These are phyloP conservation scores for Epizoanthus ramosus DNA, from an alignment of 92 coral and sea anemone species.

Conservation along the genomic window DNA sequence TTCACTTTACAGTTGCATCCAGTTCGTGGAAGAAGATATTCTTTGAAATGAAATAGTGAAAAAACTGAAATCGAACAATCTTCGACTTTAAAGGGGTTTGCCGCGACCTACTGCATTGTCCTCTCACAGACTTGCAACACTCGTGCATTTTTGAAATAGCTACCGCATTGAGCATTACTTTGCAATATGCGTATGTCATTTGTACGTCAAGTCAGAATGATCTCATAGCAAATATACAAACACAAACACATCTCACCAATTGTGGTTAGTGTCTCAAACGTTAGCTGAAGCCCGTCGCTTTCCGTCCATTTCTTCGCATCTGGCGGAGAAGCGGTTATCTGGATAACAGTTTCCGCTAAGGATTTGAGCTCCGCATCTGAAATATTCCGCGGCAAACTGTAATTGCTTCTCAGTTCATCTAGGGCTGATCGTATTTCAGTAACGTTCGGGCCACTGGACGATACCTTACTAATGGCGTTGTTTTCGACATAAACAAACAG, in stretches of 20 bases:
- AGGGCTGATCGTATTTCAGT: neutral
- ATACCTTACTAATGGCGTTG: neutral
- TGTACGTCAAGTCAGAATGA: too few species aligned
- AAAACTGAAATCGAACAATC: too few species aligned
- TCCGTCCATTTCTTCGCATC: neutral
- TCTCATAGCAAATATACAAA: too few species aligned
- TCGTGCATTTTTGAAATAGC: too few species aligned
- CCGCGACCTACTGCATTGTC: too few species aligned
- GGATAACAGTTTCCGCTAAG: conserved; percentile 1
- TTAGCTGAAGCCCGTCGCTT: neutral
- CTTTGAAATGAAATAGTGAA: too few species aligned
- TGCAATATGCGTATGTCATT: too few species aligned
- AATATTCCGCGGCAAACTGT: neutral
- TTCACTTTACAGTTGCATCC: too few species aligned
- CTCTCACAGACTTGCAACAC: too few species aligned
- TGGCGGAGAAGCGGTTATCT: neutral
- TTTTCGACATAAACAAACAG: neutral
- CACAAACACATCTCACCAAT: neutral
- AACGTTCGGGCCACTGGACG: neutral
- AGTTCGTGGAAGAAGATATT: too few species aligned
- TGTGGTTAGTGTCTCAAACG: neutral
- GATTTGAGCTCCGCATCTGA: neutral
- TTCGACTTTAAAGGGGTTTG: too few species aligned
- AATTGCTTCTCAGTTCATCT: neutral
- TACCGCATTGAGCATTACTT: too few species aligned